Conservation (phyloP, 92 coral and sea anemone genomes). For the Epizoanthus stellaris region DNA sequence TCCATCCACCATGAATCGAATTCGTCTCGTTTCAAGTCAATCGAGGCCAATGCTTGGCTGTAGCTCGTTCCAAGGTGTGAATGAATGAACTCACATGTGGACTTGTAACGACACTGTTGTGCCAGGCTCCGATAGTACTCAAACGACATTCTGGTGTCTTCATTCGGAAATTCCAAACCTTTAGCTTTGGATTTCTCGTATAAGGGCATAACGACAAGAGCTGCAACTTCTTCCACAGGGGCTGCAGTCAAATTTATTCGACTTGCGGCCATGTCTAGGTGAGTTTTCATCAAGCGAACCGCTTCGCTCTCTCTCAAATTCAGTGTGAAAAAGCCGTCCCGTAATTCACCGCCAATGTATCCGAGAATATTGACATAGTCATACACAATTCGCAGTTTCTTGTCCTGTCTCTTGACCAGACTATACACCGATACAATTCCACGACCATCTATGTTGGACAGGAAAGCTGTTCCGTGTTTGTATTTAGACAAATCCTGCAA, state of each 20-base stretch:
- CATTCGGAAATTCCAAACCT: conserved; percentile 46
- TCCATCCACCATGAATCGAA: conserved; percentile 46
- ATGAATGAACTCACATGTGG: conserved; percentile 39
- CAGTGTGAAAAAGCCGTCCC: conserved; percentile 50
- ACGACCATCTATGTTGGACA: conserved; percentile 55
- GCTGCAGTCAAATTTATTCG: conserved; percentile 49
- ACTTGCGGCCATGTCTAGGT: conserved; percentile 41
- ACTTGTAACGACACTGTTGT: conserved; percentile 22
- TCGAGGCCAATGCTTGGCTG: conserved; percentile 35
- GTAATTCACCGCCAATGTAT: conserved; percentile 56
- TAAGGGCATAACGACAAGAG: conserved; percentile 56
- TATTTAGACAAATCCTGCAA: conserved; percentile 32
- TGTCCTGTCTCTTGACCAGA: conserved; percentile 38
- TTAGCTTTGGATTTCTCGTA: conserved; percentile 56
- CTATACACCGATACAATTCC: conserved; percentile 48
- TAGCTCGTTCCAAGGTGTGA: conserved; percentile 19
- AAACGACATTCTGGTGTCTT: conserved; percentile 38
- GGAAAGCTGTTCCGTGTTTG: conserved; percentile 53
- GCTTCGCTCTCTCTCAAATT: conserved; percentile 47
- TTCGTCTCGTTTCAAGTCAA: conserved; percentile 21
- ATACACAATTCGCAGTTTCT: conserved; percentile 21
- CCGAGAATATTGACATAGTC: conserved; percentile 50
- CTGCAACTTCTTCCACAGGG: conserved; percentile 69
- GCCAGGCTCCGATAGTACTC: conserved; percentile 48
- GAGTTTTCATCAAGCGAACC: conserved; percentile 48